These are phyloP conservation scores for Siniperca undulata DNA, from an alignment of 2,797 vertebrate species.

Conservation along the genomic window DNA sequence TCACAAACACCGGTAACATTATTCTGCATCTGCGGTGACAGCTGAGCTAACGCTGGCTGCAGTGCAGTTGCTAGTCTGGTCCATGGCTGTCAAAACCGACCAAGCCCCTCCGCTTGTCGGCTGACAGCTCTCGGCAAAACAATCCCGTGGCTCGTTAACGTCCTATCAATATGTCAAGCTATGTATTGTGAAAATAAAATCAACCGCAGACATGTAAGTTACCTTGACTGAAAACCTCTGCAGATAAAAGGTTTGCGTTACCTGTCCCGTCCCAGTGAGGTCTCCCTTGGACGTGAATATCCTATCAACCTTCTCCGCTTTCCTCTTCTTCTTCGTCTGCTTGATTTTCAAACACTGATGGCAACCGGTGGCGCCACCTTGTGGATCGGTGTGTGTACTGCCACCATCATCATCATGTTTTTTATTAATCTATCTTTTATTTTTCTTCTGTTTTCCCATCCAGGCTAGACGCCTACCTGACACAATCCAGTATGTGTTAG, in stretches of 20 bases:
- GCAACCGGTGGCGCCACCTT: slow-evolving; percentile 34
- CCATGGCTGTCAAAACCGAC: slow-evolving; percentile 71
- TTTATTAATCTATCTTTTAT: background rate
- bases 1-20: slow-evolving; percentile 54
- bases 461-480: background rate
- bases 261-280: slow-evolving; percentile 79
- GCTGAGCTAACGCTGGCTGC: slow-evolving; percentile 78
- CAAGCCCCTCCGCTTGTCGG: slow-evolving; percentile 64
- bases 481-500: background rate
- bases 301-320: slow-evolving; percentile 67
- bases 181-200: background rate
- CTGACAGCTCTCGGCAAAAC: slow-evolving; percentile 57
- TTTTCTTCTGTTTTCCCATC: background rate
- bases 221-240: slow-evolving; percentile 53
- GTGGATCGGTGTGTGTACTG: slow-evolving; percentile 49
- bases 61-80: slow-evolving; percentile 70
- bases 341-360: background rate
- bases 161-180: background rate
- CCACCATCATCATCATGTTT: background rate
- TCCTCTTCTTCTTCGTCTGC: slow-evolving; percentile 55
- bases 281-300: slow-evolving; percentile 76
- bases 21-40: slow-evolving; percentile 69
- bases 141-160: background rate
- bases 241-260: slow-evolving; percentile 61
- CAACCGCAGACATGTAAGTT: slow-evolving; percentile 14